Percentiles rank a stretch among this genome's conserved stretches.
phyloP scores from a whole-genome alignment of 2,888 invertebrate genomes.

The Leptopilina syphax region DNA sequence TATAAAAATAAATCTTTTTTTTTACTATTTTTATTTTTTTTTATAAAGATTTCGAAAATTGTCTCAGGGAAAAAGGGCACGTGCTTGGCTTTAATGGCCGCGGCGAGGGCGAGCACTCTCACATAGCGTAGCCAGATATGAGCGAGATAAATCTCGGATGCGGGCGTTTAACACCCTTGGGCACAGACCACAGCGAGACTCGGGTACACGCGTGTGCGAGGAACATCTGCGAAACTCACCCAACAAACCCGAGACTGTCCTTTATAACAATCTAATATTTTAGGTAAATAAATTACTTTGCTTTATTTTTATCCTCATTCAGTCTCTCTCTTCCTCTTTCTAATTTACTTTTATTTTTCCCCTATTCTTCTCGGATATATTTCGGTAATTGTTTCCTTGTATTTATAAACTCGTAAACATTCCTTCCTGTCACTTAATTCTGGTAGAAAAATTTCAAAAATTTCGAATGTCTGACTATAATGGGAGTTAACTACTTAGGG shows the following conservation, averaged over 20 bases:
- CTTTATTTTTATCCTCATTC: background rate
- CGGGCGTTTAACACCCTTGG: constrained; percentile 66
- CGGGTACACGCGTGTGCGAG: constrained; percentile 48
- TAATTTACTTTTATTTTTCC: constrained; percentile 14
- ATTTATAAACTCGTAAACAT: too few species aligned
- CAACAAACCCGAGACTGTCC: constrained; percentile 55
- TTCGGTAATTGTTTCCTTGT: too few species aligned
- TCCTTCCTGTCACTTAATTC: too few species aligned
- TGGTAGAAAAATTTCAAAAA: too few species aligned
- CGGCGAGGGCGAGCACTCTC: constrained; percentile 48
- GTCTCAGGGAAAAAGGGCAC: constrained; percentile 58
- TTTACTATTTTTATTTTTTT: too few species aligned
- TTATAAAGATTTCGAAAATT: constrained; percentile 65
- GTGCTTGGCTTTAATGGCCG: constrained; percentile 62
- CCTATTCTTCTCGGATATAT: background rate
- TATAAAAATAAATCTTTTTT: constrained; percentile 45
- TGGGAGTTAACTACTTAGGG: too few species aligned
- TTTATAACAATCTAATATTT: constrained; percentile 55
- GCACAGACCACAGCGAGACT: constrained; percentile 55
- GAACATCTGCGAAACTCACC: constrained; percentile 62
- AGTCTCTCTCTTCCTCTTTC: background rate
- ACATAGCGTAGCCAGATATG: constrained; percentile 65
- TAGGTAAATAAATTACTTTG: constrained; percentile 49
- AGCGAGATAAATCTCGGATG: constrained; percentile 73
- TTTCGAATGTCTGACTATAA: too few species aligned